Evolutionary conservation across 1,140 invertebrate species (phyloP), one percentile per base, ranked within the genome.

Genomic region (Lepidurus packardi): DNA sequence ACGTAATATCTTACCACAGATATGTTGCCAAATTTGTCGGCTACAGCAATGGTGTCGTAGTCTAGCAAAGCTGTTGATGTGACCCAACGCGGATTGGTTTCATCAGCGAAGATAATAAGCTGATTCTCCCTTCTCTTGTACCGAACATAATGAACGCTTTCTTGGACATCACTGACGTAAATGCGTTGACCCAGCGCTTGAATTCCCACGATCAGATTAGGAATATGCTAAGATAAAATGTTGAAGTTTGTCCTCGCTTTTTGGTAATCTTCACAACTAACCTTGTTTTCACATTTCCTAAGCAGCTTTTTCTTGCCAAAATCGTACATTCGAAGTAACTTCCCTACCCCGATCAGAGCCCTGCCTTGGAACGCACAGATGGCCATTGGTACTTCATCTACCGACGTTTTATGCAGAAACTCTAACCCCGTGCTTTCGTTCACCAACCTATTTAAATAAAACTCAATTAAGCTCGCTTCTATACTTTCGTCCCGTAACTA

Each of bases 11-110:
- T 88, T 84, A 98, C 92, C 80, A 98, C 90, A 78, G 92, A 90
- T 80, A 99, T 89, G 84, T 98, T 99, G n/a, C 98, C 98, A 89
- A 99, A 99, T 85, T 99, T 99, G 85, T 99, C 98, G 4, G 94
- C 95, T 45, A 94, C 92, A 0, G 96, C 97, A 34, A 98, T 91
- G 4, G 98, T 99, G 82, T 98, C 94, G 82, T 98, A 99, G 87
- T 99, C 98, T 16, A 99, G 85, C n/a, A 99, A 87, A 81, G 92
- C 92, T 0, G 93, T 93, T 43, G 93, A 92, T 0, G 97, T 98
- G 1, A 99, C 91, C 94, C 95, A 99, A 75, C 97, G 88, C 0
- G 98, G 98, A 87, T 95, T 93, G 0, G 96, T 98, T 83, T 99
- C 98, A 85, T 99, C 98, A 6, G 97, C 95, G 86, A 99, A 99